Evolutionary conservation across 2,797 vertebrate genomes (phyloP).

Genomic region (Scomberomorus guttatus): DNA sequence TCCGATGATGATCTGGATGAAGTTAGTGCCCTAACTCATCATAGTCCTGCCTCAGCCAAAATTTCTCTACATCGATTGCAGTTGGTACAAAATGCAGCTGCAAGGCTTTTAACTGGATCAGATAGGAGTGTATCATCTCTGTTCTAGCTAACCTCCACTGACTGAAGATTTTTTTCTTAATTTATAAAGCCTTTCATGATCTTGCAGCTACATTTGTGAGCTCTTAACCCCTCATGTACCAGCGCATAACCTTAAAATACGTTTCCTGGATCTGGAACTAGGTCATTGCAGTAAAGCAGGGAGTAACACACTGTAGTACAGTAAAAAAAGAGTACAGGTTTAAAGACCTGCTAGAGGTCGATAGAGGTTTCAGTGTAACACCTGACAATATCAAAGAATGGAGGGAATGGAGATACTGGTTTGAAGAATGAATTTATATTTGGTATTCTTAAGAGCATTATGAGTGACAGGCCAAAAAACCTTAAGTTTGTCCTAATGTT

Average conservation of each 20-base stretch:
- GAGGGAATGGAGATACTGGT: background rate
- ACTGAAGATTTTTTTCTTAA: background rate
- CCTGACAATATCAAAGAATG: too few species aligned
- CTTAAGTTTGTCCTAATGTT: too few species aligned
- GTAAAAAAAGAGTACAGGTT: background rate
- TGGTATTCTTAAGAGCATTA: too few species aligned
- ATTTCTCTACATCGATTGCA: background rate
- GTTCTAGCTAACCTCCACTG: background rate
- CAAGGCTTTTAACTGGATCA: slow-evolving; percentile 32
- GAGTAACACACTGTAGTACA: background rate
- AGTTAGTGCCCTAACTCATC: slow-evolving; percentile 28
- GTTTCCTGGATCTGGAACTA: slow-evolving; percentile 13
- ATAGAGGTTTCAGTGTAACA: too few species aligned
- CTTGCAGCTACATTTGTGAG: slow-evolving; percentile 8
- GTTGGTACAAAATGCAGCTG: slow-evolving; percentile 6
- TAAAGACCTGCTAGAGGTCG: background rate
- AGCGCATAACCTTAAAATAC: slow-evolving; percentile 2
- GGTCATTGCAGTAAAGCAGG: slow-evolving; percentile 20
- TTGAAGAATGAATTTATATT: background rate
- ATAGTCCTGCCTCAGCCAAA: slow-evolving; percentile 20
- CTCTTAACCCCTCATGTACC: background rate
- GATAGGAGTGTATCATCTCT: background rate
- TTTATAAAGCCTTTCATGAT: slow-evolving; percentile 2
- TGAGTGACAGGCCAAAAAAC: too few species aligned
- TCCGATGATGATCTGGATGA: slow-evolving; percentile 18